Evolutionary conservation across 2,797 vertebrate genomes (phyloP).

Genomic region (Sebastolobus alascanus): DNA sequence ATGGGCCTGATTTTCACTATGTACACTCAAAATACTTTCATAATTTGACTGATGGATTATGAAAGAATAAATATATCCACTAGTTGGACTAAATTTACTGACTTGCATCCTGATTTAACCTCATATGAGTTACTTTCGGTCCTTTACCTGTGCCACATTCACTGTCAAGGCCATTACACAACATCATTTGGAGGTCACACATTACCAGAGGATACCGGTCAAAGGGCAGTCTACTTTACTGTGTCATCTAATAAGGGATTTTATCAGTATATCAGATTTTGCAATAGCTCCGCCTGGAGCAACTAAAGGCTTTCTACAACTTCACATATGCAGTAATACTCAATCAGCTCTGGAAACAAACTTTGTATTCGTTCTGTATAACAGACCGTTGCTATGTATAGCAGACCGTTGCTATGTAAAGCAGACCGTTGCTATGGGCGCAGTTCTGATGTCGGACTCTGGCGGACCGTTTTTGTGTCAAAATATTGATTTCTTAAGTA

Average conservation of each 20-base stretch:
- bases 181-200: too few species aligned
- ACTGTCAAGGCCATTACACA: background rate
- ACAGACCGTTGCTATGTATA: too few species aligned
- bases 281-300: background rate
- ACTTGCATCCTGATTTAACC: background rate
- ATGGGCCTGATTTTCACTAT: too few species aligned
- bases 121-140: background rate
- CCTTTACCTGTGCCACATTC: background rate
- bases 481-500: too few species aligned
- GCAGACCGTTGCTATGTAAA: too few species aligned
- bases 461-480: too few species aligned
- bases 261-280: background rate
- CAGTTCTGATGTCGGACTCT: too few species aligned
- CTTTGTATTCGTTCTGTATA: background rate
- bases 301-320: background rate
- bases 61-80: background rate
- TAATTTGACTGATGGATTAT: too few species aligned
- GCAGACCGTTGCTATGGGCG: too few species aligned
- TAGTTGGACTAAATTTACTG: too few species aligned
- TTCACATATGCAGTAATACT: background rate
- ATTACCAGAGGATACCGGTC: background rate
- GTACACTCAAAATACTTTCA: too few species aligned
- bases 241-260: background rate
- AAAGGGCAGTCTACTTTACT: background rate
- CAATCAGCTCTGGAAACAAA: background rate